Base-by-base conservation (phyloP, 2,113 vertebrate genomes). In the Trematomus loennbergii region DNA sequence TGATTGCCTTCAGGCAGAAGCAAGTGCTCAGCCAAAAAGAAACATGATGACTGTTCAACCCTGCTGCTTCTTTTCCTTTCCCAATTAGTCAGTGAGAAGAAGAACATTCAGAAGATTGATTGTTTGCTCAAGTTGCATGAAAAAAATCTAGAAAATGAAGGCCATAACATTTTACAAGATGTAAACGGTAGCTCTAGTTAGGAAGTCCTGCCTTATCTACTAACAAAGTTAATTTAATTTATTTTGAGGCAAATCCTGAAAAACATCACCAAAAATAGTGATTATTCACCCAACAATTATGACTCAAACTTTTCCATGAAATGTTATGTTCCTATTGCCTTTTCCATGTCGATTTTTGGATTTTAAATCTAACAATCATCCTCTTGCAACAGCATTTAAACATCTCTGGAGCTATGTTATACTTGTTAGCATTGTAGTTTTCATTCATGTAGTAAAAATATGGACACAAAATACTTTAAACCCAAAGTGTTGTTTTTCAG, bases 401-500 rank as follows among this genome's bases (percentile, higher is more conserved):
- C 50, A n/a, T 25, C 64, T 78, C n/a, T 49, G 36, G n/a, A 40
- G 53, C 55, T 1, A 33, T 0, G 9, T 5, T 13, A 12, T 15
- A 65, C 48, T 18, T 55, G 22, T 87, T 53, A 73, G 70, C 58
- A 66, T 2, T 72, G 18, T 10, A 17, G 40, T 25, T 68, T 29
- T 49, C 46, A 43, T 48, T 53, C 43, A 22, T 67, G 54, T 52
- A 43, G 43, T 33, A 75, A 72, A n/a, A 72, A 40, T 18, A 67
- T 22, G 12, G 64, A 72, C 70, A 73, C 36, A 55, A 81, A 62
- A 5, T 50, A 63, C 7, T 68, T 17, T 33, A 17, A 9, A 79
- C 45, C 55, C 54, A 69, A 43, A 40, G 29, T 33, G 16, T 18
- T 71, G 54, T 58, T 59, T 20, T 68, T 55, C 13, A 25, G 55